Base-by-base conservation (phyloP, 1,140 invertebrate species). In the Eupristina koningsbergeri region DNA sequence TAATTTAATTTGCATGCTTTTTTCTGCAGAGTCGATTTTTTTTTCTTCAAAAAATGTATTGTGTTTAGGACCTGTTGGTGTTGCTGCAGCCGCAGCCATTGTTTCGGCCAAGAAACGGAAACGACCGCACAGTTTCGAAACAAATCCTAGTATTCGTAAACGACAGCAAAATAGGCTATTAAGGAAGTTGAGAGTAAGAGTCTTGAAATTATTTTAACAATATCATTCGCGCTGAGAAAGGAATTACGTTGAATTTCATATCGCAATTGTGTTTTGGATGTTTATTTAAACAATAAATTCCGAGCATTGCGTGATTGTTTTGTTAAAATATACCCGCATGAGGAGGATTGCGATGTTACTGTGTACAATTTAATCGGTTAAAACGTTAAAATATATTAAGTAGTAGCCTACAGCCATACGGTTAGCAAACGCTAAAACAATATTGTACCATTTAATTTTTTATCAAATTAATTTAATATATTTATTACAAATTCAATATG, bases 81-180 rank as follows among this genome's bases (percentile, higher is more conserved):
- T 99, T 89, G 98, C 98, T 19, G 98, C 98, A 31, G 98, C 98
- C 8, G 98, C 98, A 41, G 98, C 98, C 26, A 99, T 99, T 87
- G 97, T 98, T 13, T 98, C 98, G 26, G 97, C 97, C 0, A 99
- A 98, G 90, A 99, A 99, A 89, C 94, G 98, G 85, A 98, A 98
- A 93, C 93, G 98, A 88, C 97, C 97, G 50, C 98, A 99, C 93
- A 97, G 97, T 88, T 99, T 99, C 93, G 98, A 99, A 93, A 99
- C 98, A 77, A 99, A 99, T 94, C 98, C 98, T 11, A 99, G 98
- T 63, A 98, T 99, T 79, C 93, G 98, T 86, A 99, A 99, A 93
- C 93, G 98, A 83, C 98, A 99, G 93, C 98, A 99, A 92, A 99
- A 99, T 89, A 94, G 98, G 88, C 93, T 99, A 85, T 93, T 99